Percentiles rank a stretch among this genome's conserved stretches.
Conservation (phyloP, 2,113 vertebrate species). For the Myodes glareolus region DNA sequence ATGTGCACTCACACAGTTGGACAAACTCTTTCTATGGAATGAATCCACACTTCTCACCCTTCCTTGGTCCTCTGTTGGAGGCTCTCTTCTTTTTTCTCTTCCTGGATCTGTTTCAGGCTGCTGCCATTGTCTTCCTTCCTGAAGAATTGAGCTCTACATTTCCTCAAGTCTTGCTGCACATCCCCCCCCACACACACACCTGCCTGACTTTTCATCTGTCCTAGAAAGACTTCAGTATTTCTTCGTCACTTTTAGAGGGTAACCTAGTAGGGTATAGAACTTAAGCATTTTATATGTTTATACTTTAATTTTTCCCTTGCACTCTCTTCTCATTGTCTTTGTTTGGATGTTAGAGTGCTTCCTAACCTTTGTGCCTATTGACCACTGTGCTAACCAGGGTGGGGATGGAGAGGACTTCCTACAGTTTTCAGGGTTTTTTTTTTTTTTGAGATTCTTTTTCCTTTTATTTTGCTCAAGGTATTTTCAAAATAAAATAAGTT, state of each 20-base stretch:
- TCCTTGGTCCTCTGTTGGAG: not conserved
- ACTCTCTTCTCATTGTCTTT: not conserved
- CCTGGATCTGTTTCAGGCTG: not conserved
- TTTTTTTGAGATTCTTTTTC: not conserved
- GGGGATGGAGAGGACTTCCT: not conserved
- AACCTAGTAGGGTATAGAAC: not conserved
- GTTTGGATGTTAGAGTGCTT: not conserved
- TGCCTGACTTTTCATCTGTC: not conserved
- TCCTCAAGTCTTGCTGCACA: not conserved
- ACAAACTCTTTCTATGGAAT: too few relatives aligned
- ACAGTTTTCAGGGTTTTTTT: too few relatives aligned
- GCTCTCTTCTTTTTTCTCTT: not conserved
- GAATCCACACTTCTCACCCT: not conserved
- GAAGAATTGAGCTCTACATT: not conserved
- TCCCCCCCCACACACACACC: too few relatives aligned
- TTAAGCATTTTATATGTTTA: too few relatives aligned
- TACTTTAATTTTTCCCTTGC: not conserved
- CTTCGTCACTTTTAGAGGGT: not conserved
- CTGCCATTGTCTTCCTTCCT: not conserved
- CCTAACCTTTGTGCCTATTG: not conserved
- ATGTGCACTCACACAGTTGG: too few relatives aligned
- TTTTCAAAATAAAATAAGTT: too few relatives aligned
- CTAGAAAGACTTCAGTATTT: not conserved
- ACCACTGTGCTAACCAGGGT: not conserved
- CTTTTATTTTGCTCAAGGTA: too few relatives aligned